phyloP scores from a whole-genome alignment of 1,140 invertebrate species.

The Leptoteleia sp. region DNA sequence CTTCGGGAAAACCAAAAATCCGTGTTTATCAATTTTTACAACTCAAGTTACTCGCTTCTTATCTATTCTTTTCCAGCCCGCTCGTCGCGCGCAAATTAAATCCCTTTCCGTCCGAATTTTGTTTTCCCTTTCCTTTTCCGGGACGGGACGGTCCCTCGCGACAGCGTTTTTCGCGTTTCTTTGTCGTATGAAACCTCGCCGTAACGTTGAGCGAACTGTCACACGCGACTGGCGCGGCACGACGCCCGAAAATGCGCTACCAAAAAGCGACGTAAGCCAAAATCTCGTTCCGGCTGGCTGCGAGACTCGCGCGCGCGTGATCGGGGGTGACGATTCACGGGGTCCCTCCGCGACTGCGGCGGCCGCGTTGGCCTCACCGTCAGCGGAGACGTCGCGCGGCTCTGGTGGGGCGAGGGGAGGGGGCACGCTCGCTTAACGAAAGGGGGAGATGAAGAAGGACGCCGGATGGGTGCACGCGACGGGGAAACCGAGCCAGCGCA shows the following conservation, averaged over 20 bases:
- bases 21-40: slow-evolving; percentile 29
- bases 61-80: no score
- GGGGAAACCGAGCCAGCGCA: slow-evolving; percentile 10
- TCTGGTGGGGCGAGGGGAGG: slow-evolving; percentile 59
- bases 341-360: slow-evolving; percentile 63
- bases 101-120: neutral
- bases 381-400: slow-evolving; percentile 41
- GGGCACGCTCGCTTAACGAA: slow-evolving; percentile 43
- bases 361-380: slow-evolving; percentile 57
- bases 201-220: slow-evolving; percentile 14
- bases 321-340: slow-evolving; percentile 72
- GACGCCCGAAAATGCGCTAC: slow-evolving; percentile 56
- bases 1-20: slow-evolving; percentile 44
- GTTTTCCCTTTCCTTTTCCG: neutral
- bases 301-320: slow-evolving; percentile 69
- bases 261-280: slow-evolving; percentile 61
- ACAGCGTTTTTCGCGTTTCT: neutral
- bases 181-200: neutral
- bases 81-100: no score
- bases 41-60: no score
- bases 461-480: slow-evolving; percentile 56
- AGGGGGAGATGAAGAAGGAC: slow-evolving; percentile 47
- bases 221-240: slow-evolving; percentile 60
- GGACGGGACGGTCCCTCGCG: slow-evolving; percentile 3
- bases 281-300: slow-evolving; percentile 66